phyloP scores from a whole-genome alignment of 2,797 vertebrate species.

The Coranthus polyacanthus region DNA sequence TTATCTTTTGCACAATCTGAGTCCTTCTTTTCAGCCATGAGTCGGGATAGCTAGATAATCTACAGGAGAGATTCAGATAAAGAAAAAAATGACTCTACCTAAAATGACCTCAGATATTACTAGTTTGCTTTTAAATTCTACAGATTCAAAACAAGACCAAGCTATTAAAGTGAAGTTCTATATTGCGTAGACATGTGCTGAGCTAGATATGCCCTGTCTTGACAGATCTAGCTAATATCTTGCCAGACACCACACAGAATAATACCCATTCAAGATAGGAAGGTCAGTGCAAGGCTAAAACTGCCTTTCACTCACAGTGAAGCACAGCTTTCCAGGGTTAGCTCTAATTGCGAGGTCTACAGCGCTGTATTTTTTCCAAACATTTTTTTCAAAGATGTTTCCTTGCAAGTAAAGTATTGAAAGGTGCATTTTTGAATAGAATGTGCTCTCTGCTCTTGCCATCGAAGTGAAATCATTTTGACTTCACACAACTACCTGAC shows the following conservation, averaged over 20 bases:
- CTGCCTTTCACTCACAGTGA: slow-evolving; percentile 55
- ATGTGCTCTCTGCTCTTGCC: slow-evolving; percentile 39
- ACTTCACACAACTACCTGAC: slow-evolving; percentile 45
- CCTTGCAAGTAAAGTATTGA: slow-evolving; percentile 38
- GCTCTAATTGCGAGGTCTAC: slow-evolving; percentile 59
- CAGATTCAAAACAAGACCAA: slow-evolving; percentile 53
- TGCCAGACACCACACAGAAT: slow-evolving; percentile 43
- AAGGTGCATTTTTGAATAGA: slow-evolving; percentile 54
- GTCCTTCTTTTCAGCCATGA: slow-evolving; percentile 54
- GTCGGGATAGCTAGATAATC: slow-evolving; percentile 66
- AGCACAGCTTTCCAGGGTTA: slow-evolving; percentile 47
- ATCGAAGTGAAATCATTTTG: slow-evolving; percentile 50
- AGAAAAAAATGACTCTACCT: slow-evolving; percentile 59
- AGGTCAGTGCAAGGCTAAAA: slow-evolving; percentile 58
- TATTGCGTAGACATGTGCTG: slow-evolving; percentile 12
- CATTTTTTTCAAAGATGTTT: slow-evolving; percentile 54
- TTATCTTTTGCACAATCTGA: slow-evolving; percentile 79
- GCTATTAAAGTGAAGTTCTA: slow-evolving; percentile 12
- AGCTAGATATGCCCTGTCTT: slow-evolving; percentile 33
- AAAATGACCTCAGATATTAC: slow-evolving; percentile 55
- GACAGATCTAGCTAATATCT: slow-evolving; percentile 51
- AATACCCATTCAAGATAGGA: slow-evolving; percentile 59
- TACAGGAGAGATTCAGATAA: slow-evolving; percentile 59
- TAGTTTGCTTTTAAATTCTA: slow-evolving; percentile 54
- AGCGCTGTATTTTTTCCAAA: slow-evolving; percentile 50